Evolutionary conservation across 2,888 invertebrate species (phyloP), one percentile per base, ranked within the genome.

Genomic region (Diploptera punctata): DNA sequence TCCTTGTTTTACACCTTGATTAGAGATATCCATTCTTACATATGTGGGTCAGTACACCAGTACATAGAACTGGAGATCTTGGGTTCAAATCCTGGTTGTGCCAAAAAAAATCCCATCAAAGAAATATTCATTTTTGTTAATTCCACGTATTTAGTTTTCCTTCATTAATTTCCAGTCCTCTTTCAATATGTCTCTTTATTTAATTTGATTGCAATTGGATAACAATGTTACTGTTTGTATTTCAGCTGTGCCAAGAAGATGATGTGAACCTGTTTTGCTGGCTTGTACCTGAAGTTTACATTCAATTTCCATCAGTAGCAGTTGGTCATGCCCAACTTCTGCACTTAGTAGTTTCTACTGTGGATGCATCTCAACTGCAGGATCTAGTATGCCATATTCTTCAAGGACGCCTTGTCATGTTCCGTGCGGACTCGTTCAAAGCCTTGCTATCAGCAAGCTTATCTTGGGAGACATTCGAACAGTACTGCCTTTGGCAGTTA

Each of bases 391-490:
- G 96, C 83, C 90, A 93, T 80, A 93, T 98, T 76, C 87, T 97
- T 78, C 74, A 74, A 78, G 80, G 80, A 47, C 77, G 77, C 79
- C 83, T 94, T 74, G 90, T 90, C 80, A 93, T 94, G 89, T 91
- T 94, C 77, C 73, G 73, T 9, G 18, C 61, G 49, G 94, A 94
- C 77, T 91, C 91, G 71, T 87, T 94, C 57, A 89, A 90, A 72
- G 86, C 89, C 52, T 87, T 94, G 82, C 83, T 94, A 77, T 92
- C 92, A 74, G 91, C 93, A 54, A 98, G 96, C 79, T 86, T 99
- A 71, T 89, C 90, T 72, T 99, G 98, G 96, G 98, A 99, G 84
- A 97, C 98, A 1, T 95, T 97, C 78, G 98, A 99, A 83, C 99
- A 99, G 83, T 93, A 95, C 81, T 98, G 97, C 82, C 88, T 99